Evolutionary conservation across 2,797 vertebrate species (phyloP).

Genomic region (Cryptoblepharus egeriae): DNA sequence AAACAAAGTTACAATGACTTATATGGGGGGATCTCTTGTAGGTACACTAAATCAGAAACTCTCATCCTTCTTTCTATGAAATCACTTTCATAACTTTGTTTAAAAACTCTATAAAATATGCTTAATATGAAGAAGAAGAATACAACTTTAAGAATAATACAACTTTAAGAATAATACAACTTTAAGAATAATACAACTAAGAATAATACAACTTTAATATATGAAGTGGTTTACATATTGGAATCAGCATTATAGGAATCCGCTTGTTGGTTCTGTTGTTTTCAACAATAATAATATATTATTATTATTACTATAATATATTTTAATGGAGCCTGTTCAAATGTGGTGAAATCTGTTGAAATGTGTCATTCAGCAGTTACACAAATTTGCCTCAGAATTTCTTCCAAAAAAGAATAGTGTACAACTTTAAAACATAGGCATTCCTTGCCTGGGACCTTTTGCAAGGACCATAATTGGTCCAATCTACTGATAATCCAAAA

Average conservation of each 20-base stretch:
- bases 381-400: background rate
- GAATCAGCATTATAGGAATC: background rate
- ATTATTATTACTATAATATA: too few relatives aligned
- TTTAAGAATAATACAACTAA: background rate
- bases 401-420: background rate
- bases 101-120: too few relatives aligned
- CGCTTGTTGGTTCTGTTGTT: too few relatives aligned
- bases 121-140: too few relatives aligned
- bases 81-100: too few relatives aligned
- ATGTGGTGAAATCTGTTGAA: too few relatives aligned
- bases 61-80: too few relatives aligned
- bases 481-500: background rate
- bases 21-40: slow-evolving; percentile 19
- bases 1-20: background rate
- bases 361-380: background rate
- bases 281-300: too few relatives aligned
- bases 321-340: too few relatives aligned
- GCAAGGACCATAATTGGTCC: background rate
- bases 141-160: too few relatives aligned
- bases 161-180: background rate
- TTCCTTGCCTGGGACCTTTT: background rate
- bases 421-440: background rate
- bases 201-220: background rate
- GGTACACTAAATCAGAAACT: background rate
- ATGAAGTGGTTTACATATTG: background rate